Base-by-base conservation (phyloP, 1,140 invertebrate genomes). In the Cydia strobilella region DNA sequence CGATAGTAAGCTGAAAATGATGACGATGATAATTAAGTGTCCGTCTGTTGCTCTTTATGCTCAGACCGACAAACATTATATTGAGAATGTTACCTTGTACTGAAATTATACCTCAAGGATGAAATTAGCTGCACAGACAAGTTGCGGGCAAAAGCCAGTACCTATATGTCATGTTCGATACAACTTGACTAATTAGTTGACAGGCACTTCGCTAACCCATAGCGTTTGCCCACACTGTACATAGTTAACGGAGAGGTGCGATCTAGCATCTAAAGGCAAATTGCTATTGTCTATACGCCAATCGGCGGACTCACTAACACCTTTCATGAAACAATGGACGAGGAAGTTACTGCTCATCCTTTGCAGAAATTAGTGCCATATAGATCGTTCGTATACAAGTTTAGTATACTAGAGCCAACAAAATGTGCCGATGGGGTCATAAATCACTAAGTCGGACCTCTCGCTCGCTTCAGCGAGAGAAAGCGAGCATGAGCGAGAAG, bases 221-320 rank as follows among this genome's bases (percentile, higher is more conserved):
- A 23, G 54, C 54, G 54, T 59, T 23, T 59, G 54, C 54, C 20
- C 69, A 77, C 74, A 75, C 76, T 76, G 74, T 74, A 78, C 48
- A 72, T 65, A 78, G 75, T 74, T 77, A 45, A 78, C 77, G 73
- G 73, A 77, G 65, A 75, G 76, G 75, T 77, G 79, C 78, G 80
- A 84, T 77, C 78, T 78, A 82, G 73, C 81, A 80, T 81, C 77
- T 75, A 79, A 81, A 81, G 79, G 82, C 78, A 82, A 82, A 84
- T 84, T 80, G 76, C 82, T 81, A 84, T 84, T 84, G 82, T 84
- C 81, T 81, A 81, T 84, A 84, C 82, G 80, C 82, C 75, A 84
- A 81, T 77, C 63, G 63, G 25, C 27, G 63, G 27, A 9, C 65
- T 69, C 76, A 77, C 78, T 72, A 82, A 81, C 81, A 80, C 75